These are phyloP conservation scores for Pinna nobilis DNA, from an alignment of 1,140 invertebrate species.

Conservation along the genomic window DNA sequence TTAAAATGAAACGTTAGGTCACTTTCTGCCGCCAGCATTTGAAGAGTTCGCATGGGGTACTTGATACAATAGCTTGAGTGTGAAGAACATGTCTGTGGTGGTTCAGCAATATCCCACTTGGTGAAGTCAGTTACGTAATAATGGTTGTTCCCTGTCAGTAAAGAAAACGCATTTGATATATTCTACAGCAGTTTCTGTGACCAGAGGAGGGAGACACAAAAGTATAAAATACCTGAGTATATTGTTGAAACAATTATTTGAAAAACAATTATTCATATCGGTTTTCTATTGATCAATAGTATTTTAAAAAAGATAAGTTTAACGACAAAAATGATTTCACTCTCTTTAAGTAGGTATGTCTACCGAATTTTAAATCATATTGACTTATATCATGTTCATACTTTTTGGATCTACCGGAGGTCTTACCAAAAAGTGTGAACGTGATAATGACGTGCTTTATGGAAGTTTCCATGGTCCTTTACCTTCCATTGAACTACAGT, in stretches of 20 bases:
- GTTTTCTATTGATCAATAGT: too few relatives aligned
- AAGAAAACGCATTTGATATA: neutral
- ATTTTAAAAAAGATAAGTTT: too few relatives aligned
- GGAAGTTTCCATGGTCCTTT: too few relatives aligned
- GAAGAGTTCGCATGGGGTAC: conserved; percentile 21
- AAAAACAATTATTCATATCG: neutral
- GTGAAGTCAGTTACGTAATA: neutral
- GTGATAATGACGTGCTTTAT: too few relatives aligned
- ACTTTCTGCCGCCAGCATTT: conserved; percentile 4
- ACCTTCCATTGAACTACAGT: neutral
- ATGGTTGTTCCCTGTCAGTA: neutral
- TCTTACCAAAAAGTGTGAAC: too few relatives aligned
- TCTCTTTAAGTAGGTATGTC: too few relatives aligned
- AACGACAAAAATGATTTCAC: too few relatives aligned
- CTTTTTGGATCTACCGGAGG: too few relatives aligned
- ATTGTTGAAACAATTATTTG: neutral
- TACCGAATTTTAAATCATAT: too few relatives aligned
- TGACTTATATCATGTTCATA: too few relatives aligned
- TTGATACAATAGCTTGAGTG: conserved; percentile 2
- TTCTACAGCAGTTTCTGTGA: neutral
- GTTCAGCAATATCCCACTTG: neutral
- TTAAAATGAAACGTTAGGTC: conserved; percentile 26
- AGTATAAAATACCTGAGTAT: neutral
- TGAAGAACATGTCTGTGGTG: neutral
- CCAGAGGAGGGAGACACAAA: neutral